These are phyloP conservation scores for Lophotriccus pileatus DNA, from an alignment of 2,797 vertebrate genomes.

Conservation along the genomic window DNA sequence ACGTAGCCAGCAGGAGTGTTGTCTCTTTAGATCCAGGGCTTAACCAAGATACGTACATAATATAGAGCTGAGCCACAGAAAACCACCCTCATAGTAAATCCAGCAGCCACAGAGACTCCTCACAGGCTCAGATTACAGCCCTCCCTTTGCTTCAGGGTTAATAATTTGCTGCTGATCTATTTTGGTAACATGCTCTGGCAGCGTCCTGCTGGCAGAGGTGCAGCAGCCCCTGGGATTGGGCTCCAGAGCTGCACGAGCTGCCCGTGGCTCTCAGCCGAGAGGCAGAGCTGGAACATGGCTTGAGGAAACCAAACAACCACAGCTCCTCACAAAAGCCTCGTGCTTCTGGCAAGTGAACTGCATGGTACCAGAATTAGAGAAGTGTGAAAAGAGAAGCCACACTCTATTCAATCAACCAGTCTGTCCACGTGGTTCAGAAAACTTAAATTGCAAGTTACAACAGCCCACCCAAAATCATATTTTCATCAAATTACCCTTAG, in stretches of 20 bases:
- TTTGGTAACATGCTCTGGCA: not conserved
- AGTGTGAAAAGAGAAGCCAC: not conserved
- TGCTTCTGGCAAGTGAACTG: not conserved
- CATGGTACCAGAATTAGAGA: not conserved
- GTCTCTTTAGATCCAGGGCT: not conserved
- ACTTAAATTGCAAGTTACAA: not conserved
- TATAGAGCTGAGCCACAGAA: not conserved
- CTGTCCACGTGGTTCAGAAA: fast-evolving
- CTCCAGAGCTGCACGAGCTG: not conserved
- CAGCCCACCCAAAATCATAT: not conserved
- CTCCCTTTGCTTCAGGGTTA: not conserved
- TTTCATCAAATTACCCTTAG: not conserved
- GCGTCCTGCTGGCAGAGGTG: not conserved
- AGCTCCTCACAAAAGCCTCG: fast-evolving
- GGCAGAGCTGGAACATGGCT: fast-evolving
- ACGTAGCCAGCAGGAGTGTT: not conserved
- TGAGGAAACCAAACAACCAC: fast-evolving
- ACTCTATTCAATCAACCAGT: not conserved
- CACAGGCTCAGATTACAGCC: not conserved
- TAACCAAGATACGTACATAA: not conserved
- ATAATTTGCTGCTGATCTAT: not conserved
- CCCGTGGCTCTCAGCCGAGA: fast-evolving
- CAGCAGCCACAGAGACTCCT: not conserved
- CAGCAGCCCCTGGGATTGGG: not conserved
- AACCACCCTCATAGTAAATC: not conserved